phyloP scores from a whole-genome alignment of 2,888 invertebrate genomes.

The Mylabris sibirica region DNA sequence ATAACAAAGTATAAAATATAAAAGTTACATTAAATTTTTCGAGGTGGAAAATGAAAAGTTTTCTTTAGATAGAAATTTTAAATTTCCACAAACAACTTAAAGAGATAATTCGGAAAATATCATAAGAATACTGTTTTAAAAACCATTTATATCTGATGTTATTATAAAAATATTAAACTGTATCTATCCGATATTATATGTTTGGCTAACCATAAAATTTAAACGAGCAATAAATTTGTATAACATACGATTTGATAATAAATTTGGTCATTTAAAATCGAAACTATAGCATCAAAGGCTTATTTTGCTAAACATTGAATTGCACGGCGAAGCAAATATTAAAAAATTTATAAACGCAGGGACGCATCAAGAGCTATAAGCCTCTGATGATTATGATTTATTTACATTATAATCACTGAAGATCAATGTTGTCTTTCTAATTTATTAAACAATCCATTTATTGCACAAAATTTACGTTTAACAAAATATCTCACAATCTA shows the following conservation, averaged over 20 bases:
- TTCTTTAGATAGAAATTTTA: conserved; percentile 1
- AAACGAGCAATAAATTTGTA: neutral
- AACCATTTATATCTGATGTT: neutral
- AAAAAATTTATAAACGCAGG: too few relatives aligned
- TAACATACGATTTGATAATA: neutral
- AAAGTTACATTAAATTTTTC: neutral
- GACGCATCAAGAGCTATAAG: too few relatives aligned
- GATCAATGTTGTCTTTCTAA: too few relatives aligned
- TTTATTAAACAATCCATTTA: too few relatives aligned
- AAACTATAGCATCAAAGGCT: neutral
- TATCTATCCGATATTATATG: neutral
- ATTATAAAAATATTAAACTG: neutral
- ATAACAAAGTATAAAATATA: neutral
- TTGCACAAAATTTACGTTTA: too few relatives aligned
- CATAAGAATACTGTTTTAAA: neutral
- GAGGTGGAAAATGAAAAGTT: neutral
- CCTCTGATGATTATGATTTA: too few relatives aligned
- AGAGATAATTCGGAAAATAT: neutral
- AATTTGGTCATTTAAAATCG: neutral
- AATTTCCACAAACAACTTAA: neutral
- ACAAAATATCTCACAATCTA: too few relatives aligned
- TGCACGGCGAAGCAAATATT: too few relatives aligned
- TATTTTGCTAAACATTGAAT: neutral
- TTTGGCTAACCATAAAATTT: neutral
- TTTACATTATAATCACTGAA: too few relatives aligned